Evolutionary conservation across 2,797 vertebrate genomes (phyloP).

Genomic region (Salmo trutta): DNA sequence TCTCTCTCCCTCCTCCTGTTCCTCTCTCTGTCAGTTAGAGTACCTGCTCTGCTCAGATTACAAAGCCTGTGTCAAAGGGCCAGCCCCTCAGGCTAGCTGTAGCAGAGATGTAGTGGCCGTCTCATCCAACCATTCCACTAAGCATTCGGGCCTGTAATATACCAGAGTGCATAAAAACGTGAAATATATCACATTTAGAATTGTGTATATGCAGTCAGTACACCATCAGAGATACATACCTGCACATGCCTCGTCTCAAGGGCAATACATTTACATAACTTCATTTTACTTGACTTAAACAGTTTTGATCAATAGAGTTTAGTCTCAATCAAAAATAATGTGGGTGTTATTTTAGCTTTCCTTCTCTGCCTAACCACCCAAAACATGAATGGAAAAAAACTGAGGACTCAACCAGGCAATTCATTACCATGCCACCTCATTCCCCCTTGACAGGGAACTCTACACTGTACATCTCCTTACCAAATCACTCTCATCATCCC

Average conservation of each 20-base stretch:
- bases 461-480: neutral
- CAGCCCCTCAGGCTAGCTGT: constrained; percentile 52
- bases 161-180: constrained; percentile 46
- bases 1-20: constrained; percentile 25
- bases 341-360: too few relatives aligned
- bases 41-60: constrained; percentile 68
- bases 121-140: constrained; percentile 47
- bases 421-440: too few relatives aligned
- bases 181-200: neutral
- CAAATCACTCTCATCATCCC: neutral
- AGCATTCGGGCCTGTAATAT: constrained; percentile 43
- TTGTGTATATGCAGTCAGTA: neutral
- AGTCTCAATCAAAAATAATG: too few relatives aligned
- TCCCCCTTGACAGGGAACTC: neutral
- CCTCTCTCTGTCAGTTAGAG: constrained; percentile 38
- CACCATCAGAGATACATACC: neutral
- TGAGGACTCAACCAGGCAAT: too few relatives aligned
- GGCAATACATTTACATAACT: neutral
- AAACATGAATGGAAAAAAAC: too few relatives aligned
- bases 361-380: too few relatives aligned
- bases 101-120: constrained; percentile 40
- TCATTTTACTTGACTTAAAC: too few relatives aligned
- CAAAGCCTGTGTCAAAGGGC: constrained; percentile 53
- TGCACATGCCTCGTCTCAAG: neutral
- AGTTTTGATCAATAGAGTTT: too few relatives aligned